Percentiles rank a stretch among this genome's conserved stretches.
Conservation (phyloP, 2,113 vertebrate genomes). For the Lampris incognitus region DNA sequence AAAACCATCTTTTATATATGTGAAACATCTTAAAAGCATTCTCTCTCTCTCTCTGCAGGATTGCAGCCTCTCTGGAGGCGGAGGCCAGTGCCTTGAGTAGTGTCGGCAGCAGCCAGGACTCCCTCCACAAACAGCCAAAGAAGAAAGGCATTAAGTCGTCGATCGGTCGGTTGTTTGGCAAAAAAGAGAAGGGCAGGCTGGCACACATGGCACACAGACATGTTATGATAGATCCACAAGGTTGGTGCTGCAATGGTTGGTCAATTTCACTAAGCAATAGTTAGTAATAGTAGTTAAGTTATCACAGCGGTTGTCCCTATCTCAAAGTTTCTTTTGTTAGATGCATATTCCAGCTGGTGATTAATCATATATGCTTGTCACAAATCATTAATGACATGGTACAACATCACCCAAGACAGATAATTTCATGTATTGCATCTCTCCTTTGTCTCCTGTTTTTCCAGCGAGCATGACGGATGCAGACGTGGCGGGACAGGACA, state of each 20-base stretch:
- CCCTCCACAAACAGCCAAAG: conserved; percentile 97
- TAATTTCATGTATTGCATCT: neutral
- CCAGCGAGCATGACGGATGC: conserved; percentile 91
- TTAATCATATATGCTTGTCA: no score
- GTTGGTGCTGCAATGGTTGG: conserved; percentile 15
- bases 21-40: no score
- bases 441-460: neutral
- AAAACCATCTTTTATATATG: neutral
- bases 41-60: conserved; percentile 79
- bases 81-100: conserved; percentile 93
- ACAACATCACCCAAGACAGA: no score
- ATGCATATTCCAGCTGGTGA: no score
- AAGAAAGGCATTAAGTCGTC: conserved; percentile 99
- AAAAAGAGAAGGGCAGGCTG: conserved; percentile 97
- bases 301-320: no score
- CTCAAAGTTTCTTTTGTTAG: no score
- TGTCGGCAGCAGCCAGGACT: conserved; percentile 95
- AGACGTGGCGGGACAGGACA: conserved; percentile 91
- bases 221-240: conserved; percentile 81
- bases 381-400: no score
- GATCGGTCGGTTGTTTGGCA: conserved; percentile 96
- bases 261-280: no score
- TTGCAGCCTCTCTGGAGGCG: conserved; percentile 89
- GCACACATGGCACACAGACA: conserved; percentile 92
- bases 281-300: no score